phyloP scores from a whole-genome alignment of 1,140 invertebrate genomes.

The Drosophila eugracilis region DNA sequence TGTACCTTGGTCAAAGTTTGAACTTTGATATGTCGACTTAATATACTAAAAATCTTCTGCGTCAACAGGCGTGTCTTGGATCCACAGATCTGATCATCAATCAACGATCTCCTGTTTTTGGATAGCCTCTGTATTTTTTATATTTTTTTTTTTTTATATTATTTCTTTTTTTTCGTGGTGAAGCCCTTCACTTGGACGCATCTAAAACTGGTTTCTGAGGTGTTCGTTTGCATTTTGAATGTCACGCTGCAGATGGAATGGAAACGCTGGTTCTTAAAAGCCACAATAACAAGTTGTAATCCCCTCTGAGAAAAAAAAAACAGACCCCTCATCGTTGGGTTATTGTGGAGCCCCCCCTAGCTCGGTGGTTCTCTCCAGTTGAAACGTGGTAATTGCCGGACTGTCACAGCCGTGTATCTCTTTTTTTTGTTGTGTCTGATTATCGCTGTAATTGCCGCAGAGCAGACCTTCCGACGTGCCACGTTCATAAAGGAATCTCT shows the following conservation, averaged over 20 bases:
- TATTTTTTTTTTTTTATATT: neutral
- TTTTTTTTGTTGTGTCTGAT: no score
- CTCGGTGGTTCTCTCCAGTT: neutral
- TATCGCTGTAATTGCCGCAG: slow-evolving; percentile 54
- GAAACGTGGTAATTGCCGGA: slow-evolving; percentile 48
- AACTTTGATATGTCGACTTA: slow-evolving; percentile 27
- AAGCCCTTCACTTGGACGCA: slow-evolving; percentile 53
- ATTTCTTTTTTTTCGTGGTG: neutral
- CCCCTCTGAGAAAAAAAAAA: slow-evolving; percentile 14
- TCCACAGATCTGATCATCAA: slow-evolving; percentile 33
- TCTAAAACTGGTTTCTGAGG: slow-evolving; percentile 47
- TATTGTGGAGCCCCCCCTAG: neutral
- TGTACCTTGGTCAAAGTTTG: slow-evolving; percentile 30
- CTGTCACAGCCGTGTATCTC: slow-evolving; percentile 8
- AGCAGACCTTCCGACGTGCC: slow-evolving; percentile 45
- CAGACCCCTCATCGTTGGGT: neutral
- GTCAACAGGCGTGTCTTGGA: slow-evolving; percentile 24
- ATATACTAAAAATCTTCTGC: neutral
- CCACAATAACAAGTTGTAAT: slow-evolving; percentile 49
- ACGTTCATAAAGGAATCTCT: slow-evolving; percentile 33
- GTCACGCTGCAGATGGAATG: slow-evolving; percentile 45
- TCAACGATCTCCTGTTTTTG: slow-evolving; percentile 48
- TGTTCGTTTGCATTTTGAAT: slow-evolving; percentile 58
- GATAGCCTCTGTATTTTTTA: neutral
- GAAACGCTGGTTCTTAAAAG: slow-evolving; percentile 47